Base-by-base conservation (phyloP, 2,888 invertebrate species). In the Parelbella ahira region DNA sequence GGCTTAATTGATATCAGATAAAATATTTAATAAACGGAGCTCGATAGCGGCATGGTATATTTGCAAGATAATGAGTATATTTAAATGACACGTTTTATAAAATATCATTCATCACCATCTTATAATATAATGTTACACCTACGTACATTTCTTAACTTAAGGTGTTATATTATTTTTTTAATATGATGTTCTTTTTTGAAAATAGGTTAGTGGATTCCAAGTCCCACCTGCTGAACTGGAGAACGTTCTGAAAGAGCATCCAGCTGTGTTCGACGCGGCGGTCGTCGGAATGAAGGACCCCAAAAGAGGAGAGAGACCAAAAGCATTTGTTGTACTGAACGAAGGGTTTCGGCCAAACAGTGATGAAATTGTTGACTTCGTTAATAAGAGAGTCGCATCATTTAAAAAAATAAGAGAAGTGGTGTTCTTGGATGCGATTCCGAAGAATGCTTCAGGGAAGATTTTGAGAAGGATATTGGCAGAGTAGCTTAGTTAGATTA, bases 201-300 rank as follows among this genome's bases (percentile, higher is more conserved):
- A n/a, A n/a, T n/a, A 86, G 86, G 93, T 93, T 0, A 92, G 90
- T 80, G 91, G 89, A 1, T 91, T 88, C 72, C 90, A 96, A 91
- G 96, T 97, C 8, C 91, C 97, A 0, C 97, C 97, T 3, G 96
- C 97, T 4, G 29, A 29, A 18, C 0, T 29, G 9, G 29, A 29
- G 6, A 18, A 15, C 29, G 6, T 29, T 9, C 2, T 29, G 6
- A 29, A 29, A 7, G 29, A 29, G 9, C 29, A 29, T 29, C 29
- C 29, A 29, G 15, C 7, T 18, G 18, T 29, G 4, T 18, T 60
- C 96, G 50, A 94, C 94, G 0, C 96, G 0, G 97, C 94, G 0
- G 97, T 97, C 0, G 75, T 97, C 47, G 97, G 96, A 0, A 77
- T 94, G n/a, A 91, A 92, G 0, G 91, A 95, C 57, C 79, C 88